A percentile compares a stretch with the other conserved stretches of the same genome.
Evolutionary conservation across 2,113 vertebrate species (phyloP).

Genomic region (Oxyura jamaicensis): DNA sequence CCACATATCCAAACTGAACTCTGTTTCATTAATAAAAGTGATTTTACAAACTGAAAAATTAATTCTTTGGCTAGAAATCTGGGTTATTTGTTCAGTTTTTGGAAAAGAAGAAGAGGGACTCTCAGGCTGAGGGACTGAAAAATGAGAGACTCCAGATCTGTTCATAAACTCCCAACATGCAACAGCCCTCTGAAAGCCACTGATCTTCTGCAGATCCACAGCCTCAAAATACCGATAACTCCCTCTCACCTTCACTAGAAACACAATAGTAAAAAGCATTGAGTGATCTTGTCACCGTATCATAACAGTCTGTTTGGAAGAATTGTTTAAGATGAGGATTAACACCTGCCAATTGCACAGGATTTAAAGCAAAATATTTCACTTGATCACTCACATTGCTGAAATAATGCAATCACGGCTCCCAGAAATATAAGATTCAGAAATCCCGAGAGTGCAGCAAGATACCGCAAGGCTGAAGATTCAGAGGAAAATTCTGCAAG

Average conservation of each 20-base stretch:
- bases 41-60: neutral
- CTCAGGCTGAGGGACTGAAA: neutral
- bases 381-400: neutral
- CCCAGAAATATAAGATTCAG: neutral
- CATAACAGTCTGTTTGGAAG: neutral
- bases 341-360: neutral
- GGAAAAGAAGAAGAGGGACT: neutral
- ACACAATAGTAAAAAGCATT: neutral
- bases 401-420: neutral
- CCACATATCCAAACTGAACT: neutral
- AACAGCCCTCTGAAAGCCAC: neutral
- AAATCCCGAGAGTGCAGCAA: neutral
- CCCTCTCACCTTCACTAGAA: neutral
- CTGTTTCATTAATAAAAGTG: neutral
- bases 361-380: neutral
- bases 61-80: neutral
- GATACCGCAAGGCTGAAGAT: neutral
- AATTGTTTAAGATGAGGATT: neutral
- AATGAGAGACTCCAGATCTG: neutral
- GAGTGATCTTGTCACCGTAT: neutral
- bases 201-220: neutral
- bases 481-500: neutral
- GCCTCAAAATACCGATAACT: neutral
- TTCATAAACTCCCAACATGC: neutral
- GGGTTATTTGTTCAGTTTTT: neutral